Evolutionary conservation across 2,888 invertebrate species (phyloP), one percentile per base, ranked within the genome.

Genomic region (Fragum fragum): DNA sequence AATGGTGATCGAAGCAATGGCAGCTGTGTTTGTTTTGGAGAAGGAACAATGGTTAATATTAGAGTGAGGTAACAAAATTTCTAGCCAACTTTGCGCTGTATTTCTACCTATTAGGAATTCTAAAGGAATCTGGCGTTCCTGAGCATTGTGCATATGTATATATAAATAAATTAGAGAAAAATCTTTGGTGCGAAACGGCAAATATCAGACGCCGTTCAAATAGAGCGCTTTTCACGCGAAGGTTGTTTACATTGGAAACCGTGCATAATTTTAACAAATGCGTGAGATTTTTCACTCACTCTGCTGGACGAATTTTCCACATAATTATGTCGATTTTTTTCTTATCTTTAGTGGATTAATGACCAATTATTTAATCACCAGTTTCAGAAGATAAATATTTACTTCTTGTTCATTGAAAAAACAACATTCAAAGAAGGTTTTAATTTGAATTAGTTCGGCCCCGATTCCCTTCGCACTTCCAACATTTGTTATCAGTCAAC

Each of bases 141-240:
- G 9, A 55, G 55, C 1, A 2, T 1, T 21, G 55, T 55, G 16
- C 6, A 2, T 14, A 39, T 39, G 3, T n/a, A n/a, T n/a, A n/a
- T n/a, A n/a, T n/a, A n/a, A n/a, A n/a, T n/a, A n/a, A n/a, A n/a
- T n/a, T n/a, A n/a, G n/a, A n/a, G n/a, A 3, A 18, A 36, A 63
- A 5, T 63, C 36, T 63, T n/a, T 36, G 36, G 36, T 29, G 63
- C 63, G n/a, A 7, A 63, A 63, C 63, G 63, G 36, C 36, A n/a
- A n/a, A n/a, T n/a, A 63, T 66, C 42, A n/a, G 66, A 66, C 66
- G 66, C 66, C 63, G 21, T 66, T 66, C 42, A 66, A 66, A 66
- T n/a, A 42, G 66, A 26, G 66, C 66, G 66, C 66, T 42, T 23
- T 42, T 42, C 66, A 66, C 66, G 66, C 32, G 66, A n/a, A 66